Evolutionary conservation across 2,797 vertebrate genomes (phyloP).

Genomic region (Sebastes cheni): DNA sequence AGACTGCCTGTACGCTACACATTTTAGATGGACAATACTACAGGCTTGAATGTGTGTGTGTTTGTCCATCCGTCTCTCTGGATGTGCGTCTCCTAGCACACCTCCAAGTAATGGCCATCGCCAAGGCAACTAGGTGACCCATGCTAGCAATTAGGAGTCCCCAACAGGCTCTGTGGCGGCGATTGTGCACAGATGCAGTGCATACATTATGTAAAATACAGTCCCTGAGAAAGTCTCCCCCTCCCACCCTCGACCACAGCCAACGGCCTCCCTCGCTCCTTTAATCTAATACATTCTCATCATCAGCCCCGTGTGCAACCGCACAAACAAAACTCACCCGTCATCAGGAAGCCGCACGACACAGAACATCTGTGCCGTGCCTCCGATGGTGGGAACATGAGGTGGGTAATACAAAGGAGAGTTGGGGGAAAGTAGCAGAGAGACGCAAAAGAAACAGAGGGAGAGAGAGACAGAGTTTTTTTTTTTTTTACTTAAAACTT

Average conservation of each 20-base stretch:
- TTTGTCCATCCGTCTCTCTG: constrained; percentile 3
- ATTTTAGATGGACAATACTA: constrained; percentile 10
- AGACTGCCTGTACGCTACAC: not conserved
- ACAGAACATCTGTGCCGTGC: constrained; percentile 34
- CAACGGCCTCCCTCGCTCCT: constrained; percentile 36
- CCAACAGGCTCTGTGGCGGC: constrained; percentile 57
- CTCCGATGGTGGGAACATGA: constrained; percentile 2
- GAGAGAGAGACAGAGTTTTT: not conserved
- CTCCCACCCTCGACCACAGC: constrained; percentile 18
- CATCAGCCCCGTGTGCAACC: constrained; percentile 40
- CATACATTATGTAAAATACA: constrained; percentile 74
- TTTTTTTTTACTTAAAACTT: constrained; percentile 14
- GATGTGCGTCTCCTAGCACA: constrained; percentile 27
- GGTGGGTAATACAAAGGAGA: constrained; percentile 52
- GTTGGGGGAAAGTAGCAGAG: not conserved
- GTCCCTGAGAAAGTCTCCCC: constrained; percentile 54
- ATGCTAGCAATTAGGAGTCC: constrained; percentile 73
- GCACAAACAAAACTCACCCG: constrained; percentile 39
- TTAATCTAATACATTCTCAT: constrained; percentile 64
- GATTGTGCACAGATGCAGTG: constrained; percentile 60
- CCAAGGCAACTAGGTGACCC: constrained; percentile 79
- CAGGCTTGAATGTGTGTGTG: not conserved
- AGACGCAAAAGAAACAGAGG: not conserved
- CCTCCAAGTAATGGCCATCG: constrained; percentile 67
- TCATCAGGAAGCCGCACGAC: constrained; percentile 32